These are phyloP conservation scores for Lordiphosa stackelbergi DNA, from an alignment of 1,140 invertebrate species.

Conservation along the genomic window DNA sequence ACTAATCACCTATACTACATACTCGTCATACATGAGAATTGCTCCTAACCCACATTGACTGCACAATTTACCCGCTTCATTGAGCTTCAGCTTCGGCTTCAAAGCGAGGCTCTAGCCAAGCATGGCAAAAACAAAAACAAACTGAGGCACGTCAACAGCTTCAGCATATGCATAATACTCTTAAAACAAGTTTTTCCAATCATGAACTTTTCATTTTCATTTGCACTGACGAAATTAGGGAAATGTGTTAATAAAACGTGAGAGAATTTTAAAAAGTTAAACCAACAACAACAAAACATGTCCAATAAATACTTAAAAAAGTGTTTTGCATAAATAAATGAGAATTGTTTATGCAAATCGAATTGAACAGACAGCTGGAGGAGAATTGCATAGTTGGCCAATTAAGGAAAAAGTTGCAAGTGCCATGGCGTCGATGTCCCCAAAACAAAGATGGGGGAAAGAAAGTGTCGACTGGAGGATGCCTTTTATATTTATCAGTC, in stretches of 20 bases:
- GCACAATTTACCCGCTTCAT: constrained; percentile 48
- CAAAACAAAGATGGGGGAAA: constrained; percentile 30
- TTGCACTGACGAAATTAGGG: constrained; percentile 34
- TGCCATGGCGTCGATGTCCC: constrained; percentile 54
- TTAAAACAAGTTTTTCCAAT: constrained; percentile 50
- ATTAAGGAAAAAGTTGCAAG: constrained; percentile 62
- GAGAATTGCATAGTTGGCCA: constrained; percentile 17
- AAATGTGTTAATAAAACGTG: constrained; percentile 60
- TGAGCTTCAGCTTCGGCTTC: constrained; percentile 17
- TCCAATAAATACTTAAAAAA: constrained; percentile 36
- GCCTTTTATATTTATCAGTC: background rate
- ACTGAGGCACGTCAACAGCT: constrained; percentile 35
- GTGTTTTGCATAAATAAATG: constrained; percentile 57
- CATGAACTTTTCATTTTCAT: constrained; percentile 57
- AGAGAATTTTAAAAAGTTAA: constrained; percentile 13
- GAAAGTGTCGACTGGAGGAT: constrained; percentile 6
- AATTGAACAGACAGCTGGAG: constrained; percentile 8
- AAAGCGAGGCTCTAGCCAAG: constrained; percentile 14
- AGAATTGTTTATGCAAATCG: constrained; percentile 26
- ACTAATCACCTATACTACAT: constrained; percentile 29
- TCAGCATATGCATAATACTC: too few species aligned
- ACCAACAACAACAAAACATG: constrained; percentile 21
- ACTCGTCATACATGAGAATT: constrained; percentile 14
- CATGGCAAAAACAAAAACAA: constrained; percentile 21
- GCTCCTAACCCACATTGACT: background rate